These are phyloP conservation scores for Etheostoma spectabile DNA, from an alignment of 2,113 vertebrate species.

Conservation along the genomic window DNA sequence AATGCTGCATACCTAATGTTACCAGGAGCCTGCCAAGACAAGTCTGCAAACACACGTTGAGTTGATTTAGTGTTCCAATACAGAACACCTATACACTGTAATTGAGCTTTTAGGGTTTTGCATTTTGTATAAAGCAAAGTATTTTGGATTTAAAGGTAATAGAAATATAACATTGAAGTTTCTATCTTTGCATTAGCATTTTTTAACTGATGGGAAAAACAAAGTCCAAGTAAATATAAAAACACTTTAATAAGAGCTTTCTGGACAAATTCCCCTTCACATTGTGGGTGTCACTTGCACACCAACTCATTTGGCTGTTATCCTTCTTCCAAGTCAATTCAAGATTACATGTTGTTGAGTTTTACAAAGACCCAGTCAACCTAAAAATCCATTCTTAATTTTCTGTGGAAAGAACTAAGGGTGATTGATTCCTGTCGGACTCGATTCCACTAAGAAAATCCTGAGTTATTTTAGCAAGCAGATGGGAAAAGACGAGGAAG, in stretches of 20 bases:
- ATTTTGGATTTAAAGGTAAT: not conserved
- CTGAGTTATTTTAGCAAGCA: conserved; percentile 40
- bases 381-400: not conserved
- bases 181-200: not conserved
- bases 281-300: not conserved
- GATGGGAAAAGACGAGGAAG: conserved; percentile 11
- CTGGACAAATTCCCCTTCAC: not conserved
- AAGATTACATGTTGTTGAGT: not conserved
- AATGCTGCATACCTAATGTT: not conserved
- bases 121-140: not conserved
- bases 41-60: not conserved
- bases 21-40: not conserved
- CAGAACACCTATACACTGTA: not conserved
- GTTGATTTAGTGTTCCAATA: not conserved
- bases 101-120: not conserved
- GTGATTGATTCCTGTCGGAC: too few relatives aligned
- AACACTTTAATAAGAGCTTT: not conserved
- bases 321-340: not conserved
- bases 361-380: not conserved
- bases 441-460: not conserved
- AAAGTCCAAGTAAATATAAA: not conserved
- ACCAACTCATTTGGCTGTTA: not conserved
- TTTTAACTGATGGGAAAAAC: not conserved
- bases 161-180: not conserved
- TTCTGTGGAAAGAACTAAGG: not conserved